Evolutionary conservation across 1,140 invertebrate species (phyloP), one percentile per base, ranked within the genome.

Genomic region (Glomeris maerens): DNA sequence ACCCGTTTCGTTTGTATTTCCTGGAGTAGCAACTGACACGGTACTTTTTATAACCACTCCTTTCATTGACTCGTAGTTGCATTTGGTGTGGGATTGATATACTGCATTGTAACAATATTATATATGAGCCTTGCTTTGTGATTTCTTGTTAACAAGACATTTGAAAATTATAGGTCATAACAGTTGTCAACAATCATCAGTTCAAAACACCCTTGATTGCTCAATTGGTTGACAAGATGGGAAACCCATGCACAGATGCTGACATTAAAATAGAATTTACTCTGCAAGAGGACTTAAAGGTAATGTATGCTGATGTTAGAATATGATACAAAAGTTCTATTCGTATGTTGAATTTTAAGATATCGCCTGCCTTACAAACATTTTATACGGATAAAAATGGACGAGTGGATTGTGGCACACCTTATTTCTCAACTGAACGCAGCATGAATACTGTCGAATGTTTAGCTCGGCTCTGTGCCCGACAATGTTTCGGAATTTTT

Each of bases 251-350:
- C 21, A 50, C 55, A 40, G 53, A 60, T 4, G 25, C 56, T 4
- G 62, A 66, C 48, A 49, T 66, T 23, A 62, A 58, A 52, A 57
- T 67, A 31, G 60, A 63, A 44, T 47, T 67, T 2, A 57, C 57
- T 10, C 62, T 59, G 44, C 64, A 66, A 49, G 27, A 52, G 3
- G 64, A 62, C 47, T 49, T 68, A 17, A 66, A 67, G 59, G 65
- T 67, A 53, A 27, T 13, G 20, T 20, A 17, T 41, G 3, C 13
- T 47, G 26, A 10, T 44, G 29, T 52, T 50, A 25, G 13, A 20
- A 25, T 25, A 50, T 23, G 7, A 1, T 49, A 17, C 2, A 3
- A 22, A 49, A 21, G 40, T 14, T 49, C 27, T 13, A 1, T 52
- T 25, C 4, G 29, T 53, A n/a, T 39, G 38, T 28, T 42, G 50